A percentile compares a stretch with the other conserved stretches of the same genome.
These are phyloP conservation scores for Crotalus horridus DNA, from an alignment of 2,113 vertebrate genomes.

Conservation along the genomic window DNA sequence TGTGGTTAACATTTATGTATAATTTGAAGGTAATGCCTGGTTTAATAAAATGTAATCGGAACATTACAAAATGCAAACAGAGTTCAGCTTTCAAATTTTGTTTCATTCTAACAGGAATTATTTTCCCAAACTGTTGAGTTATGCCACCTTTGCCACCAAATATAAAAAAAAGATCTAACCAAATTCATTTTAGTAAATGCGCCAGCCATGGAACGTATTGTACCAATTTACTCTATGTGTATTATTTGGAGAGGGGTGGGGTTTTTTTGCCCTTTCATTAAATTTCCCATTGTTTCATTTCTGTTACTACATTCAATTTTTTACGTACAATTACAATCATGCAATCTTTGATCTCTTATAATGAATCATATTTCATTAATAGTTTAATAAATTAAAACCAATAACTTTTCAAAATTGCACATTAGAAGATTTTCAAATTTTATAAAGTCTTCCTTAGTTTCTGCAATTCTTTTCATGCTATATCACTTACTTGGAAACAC, in stretches of 20 bases:
- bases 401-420: neutral
- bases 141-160: neutral
- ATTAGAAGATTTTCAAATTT: too few relatives aligned
- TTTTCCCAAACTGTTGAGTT: neutral
- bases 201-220: neutral
- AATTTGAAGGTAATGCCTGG: neutral
- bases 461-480: too few relatives aligned
- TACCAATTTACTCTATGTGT: neutral
- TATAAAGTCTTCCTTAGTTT: too few relatives aligned
- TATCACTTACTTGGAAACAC: too few relatives aligned
- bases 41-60: neutral
- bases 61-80: neutral
- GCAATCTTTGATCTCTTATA: neutral
- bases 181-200: neutral
- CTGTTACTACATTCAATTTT: neutral
- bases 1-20: neutral
- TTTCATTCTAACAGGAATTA: neutral
- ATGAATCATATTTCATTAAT: neutral
- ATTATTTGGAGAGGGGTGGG: neutral
- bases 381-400: neutral
- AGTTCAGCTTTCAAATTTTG: neutral
- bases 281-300: neutral
- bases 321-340: neutral
- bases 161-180: neutral
- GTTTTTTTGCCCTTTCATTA: neutral